These are phyloP conservation scores for Mirounga angustirostris DNA, from an alignment of 2,113 vertebrate species.

Conservation along the genomic window DNA sequence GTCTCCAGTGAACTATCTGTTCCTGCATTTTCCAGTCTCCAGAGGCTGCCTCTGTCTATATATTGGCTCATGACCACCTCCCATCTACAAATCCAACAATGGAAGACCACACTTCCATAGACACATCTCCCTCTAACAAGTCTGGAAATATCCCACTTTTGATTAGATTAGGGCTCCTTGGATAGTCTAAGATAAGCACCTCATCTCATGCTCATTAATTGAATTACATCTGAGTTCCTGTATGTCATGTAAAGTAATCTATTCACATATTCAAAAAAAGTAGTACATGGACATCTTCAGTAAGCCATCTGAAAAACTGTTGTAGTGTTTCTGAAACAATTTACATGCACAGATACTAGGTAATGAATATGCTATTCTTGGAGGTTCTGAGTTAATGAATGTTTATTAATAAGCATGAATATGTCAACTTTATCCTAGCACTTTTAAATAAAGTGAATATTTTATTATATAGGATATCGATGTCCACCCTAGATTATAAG, in stretches of 20 bases:
- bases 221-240: neutral
- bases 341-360: neutral
- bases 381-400: neutral
- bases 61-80: neutral
- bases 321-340: neutral
- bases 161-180: neutral
- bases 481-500: neutral
- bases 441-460: neutral
- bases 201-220: neutral
- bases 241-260: neutral
- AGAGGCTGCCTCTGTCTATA: neutral
- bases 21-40: accelerated
- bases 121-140: neutral
- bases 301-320: neutral
- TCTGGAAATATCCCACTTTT: neutral
- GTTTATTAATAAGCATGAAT: neutral
- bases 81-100: too few relatives aligned
- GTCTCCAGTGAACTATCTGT: neutral
- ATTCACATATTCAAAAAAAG: neutral
- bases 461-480: neutral
- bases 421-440: neutral
- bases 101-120: neutral
- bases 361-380: neutral
- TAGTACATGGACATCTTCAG: neutral
- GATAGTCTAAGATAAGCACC: accelerated